These are phyloP conservation scores for Sarotherodon lohbergeri DNA, from an alignment of 2,113 vertebrate genomes.

Conservation along the genomic window DNA sequence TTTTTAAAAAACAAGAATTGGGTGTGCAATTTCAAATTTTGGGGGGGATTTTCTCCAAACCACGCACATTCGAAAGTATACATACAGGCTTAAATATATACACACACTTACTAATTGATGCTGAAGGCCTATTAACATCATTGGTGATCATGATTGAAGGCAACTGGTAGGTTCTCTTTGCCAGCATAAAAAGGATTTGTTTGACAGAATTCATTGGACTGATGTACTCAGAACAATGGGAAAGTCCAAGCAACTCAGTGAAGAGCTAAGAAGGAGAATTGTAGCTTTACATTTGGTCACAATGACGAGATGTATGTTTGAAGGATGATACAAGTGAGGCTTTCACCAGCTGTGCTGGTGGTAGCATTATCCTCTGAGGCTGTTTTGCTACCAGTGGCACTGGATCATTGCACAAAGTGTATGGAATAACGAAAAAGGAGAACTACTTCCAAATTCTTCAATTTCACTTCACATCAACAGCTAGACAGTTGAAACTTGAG, in stretches of 20 bases:
- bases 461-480: not conserved
- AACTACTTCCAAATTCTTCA: not conserved
- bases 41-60: not conserved
- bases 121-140: not conserved
- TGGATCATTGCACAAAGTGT: not conserved
- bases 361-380: rapidly evolving
- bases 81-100: not conserved
- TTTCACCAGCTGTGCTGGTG: not conserved
- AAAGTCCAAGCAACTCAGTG: not conserved
- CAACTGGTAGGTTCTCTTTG: not conserved
- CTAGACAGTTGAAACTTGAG: not conserved
- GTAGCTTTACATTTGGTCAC: not conserved
- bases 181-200: not conserved
- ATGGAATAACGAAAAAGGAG: not conserved
- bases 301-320: not conserved
- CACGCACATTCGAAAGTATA: not conserved
- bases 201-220: not conserved
- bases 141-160: not conserved
- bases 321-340: not conserved
- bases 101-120: not conserved
- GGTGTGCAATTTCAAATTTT: not conserved
- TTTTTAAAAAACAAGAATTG: not conserved
- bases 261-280: not conserved
- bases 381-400: not conserved
- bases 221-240: not conserved